These are phyloP conservation scores for Tachyglossus aculeatus DNA, from an alignment of 2,797 vertebrate genomes.

Conservation along the genomic window DNA sequence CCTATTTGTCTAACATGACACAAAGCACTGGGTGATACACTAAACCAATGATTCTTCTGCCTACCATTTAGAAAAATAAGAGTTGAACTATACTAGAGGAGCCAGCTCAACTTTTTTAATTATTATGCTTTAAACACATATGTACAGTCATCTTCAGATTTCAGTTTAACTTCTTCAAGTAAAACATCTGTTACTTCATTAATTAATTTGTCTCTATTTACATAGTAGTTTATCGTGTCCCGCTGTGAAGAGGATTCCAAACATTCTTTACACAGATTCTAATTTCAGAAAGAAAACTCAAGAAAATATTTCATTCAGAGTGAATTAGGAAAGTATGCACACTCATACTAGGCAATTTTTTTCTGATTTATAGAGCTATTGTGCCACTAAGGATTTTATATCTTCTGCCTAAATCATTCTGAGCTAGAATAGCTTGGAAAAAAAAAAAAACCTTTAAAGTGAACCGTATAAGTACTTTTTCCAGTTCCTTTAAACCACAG, in stretches of 20 bases:
- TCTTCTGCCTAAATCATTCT: slow-evolving; percentile 47
- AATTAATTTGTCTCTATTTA: slow-evolving; percentile 49
- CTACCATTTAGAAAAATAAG: slow-evolving; percentile 53
- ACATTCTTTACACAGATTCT: slow-evolving; percentile 51
- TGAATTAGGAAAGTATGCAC: slow-evolving; percentile 21
- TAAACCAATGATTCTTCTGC: slow-evolving; percentile 56
- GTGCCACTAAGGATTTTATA: slow-evolving; percentile 42
- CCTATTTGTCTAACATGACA: slow-evolving; percentile 72
- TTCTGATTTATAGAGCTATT: slow-evolving; percentile 18
- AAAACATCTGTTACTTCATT: slow-evolving; percentile 60
- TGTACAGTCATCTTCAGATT: slow-evolving; percentile 23
- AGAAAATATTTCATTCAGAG: slow-evolving; percentile 42
- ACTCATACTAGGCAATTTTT: background rate
- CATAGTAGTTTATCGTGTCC: slow-evolving; percentile 57
- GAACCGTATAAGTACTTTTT: slow-evolving; percentile 6
- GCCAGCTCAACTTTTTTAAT: slow-evolving; percentile 59
- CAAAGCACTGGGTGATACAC: slow-evolving; percentile 58
- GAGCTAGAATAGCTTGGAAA: slow-evolving; percentile 32
- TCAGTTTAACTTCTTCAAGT: slow-evolving; percentile 46
- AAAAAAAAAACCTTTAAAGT: slow-evolving; percentile 21
- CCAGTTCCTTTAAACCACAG: background rate
- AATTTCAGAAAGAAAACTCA: slow-evolving; percentile 42
- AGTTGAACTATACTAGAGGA: slow-evolving; percentile 48
- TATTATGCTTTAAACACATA: slow-evolving; percentile 33
- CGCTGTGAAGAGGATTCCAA: slow-evolving; percentile 30